Evolutionary conservation across 2,113 vertebrate genomes (phyloP).

Genomic region (Oreotrochilus melanogaster): DNA sequence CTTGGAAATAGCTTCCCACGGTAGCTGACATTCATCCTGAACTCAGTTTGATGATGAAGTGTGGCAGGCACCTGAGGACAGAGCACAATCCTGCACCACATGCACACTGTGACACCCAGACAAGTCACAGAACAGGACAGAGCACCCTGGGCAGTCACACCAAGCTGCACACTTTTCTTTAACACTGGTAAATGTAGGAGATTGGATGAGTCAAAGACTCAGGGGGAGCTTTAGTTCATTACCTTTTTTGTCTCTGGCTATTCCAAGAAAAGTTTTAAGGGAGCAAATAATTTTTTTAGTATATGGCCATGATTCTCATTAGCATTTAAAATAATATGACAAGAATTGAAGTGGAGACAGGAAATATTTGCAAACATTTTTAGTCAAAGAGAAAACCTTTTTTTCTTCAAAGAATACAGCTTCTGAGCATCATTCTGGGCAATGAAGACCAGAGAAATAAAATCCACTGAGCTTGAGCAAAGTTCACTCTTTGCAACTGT

Average conservation of each 20-base stretch:
- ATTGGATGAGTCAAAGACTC: neutral
- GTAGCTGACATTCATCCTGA: neutral
- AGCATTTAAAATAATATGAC: conserved; percentile 21
- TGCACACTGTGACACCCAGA: neutral
- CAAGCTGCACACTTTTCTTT: neutral
- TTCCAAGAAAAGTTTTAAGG: neutral
- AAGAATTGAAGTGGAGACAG: neutral
- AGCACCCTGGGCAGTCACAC: neutral
- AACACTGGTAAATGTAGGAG: neutral
- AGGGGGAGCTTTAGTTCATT: neutral
- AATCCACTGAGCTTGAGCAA: neutral
- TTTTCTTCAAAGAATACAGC: neutral
- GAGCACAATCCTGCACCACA: neutral
- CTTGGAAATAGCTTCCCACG: neutral
- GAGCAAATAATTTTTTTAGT: neutral
- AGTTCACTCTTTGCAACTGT: neutral
- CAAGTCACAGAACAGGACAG: neutral
- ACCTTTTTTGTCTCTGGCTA: neutral
- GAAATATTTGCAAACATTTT: neutral
- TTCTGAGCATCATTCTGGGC: neutral
- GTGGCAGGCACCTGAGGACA: neutral
- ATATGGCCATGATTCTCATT: neutral
- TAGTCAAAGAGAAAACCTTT: conserved; percentile 1
- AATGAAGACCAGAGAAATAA: conserved; percentile 2
- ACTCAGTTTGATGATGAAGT: neutral